Conservation (phyloP, 2,113 vertebrate species). For the Scatophagus argus region DNA sequence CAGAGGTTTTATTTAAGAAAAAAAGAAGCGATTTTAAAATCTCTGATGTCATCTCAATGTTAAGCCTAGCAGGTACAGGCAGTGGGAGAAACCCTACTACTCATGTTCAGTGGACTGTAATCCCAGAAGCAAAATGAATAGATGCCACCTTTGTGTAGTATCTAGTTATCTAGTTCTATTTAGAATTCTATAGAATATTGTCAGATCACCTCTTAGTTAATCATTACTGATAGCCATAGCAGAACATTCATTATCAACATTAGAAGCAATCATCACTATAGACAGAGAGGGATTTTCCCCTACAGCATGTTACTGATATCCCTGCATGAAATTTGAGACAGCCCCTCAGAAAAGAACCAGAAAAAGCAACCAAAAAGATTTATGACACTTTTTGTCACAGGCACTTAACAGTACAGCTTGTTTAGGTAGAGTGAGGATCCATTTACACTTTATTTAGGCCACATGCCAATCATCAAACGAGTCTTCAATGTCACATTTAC, state of each 20-base stretch:
- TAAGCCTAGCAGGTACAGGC: too few relatives aligned
- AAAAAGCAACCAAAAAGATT: constrained; percentile 14
- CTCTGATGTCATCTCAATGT: too few relatives aligned
- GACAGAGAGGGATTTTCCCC: not conserved
- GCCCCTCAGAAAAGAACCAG: constrained; percentile 1
- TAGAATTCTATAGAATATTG: too few relatives aligned
- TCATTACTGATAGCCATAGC: too few relatives aligned
- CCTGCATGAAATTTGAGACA: constrained; percentile 6
- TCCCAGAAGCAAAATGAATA: too few relatives aligned
- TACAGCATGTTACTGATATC: constrained; percentile 15
- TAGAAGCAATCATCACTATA: not conserved
- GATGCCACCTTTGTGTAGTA: too few relatives aligned
- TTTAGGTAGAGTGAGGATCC: constrained; percentile 14
- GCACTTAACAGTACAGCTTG: constrained; percentile 18
- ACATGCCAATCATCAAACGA: constrained; percentile 38
- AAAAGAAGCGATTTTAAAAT: too few relatives aligned
- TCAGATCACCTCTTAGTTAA: too few relatives aligned
- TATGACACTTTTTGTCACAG: constrained; percentile 36
- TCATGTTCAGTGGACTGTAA: too few relatives aligned
- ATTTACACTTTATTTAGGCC: constrained; percentile 42
- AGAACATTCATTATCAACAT: not conserved
- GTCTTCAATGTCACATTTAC: constrained; percentile 38
- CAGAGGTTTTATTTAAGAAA: too few relatives aligned
- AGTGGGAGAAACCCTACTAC: too few relatives aligned
- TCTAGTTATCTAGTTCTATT: too few relatives aligned